Evolutionary conservation across 2,797 vertebrate species (phyloP), one percentile per base, ranked within the genome.

Genomic region (Xiphophorus birchmanni): DNA sequence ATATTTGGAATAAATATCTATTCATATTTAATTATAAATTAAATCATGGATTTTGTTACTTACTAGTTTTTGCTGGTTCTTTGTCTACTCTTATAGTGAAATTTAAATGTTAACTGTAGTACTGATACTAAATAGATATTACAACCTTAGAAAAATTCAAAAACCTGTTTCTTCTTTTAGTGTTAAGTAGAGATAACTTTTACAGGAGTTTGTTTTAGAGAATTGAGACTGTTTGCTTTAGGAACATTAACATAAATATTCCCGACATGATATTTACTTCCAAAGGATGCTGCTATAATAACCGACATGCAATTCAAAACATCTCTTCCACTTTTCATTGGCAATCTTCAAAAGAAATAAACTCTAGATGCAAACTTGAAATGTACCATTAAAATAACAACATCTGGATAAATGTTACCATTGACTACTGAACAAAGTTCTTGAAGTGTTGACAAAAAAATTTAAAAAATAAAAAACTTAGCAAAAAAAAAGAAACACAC

Each of bases 391-490:
- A 29, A 76, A 21, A 29, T 37, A 15, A 52, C 26, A 47, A 23
- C 18, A 48, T 71, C 26, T 63, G 2, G 5, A 21, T 5, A 5
- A 58, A 75, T 58, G 23, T 69, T 75, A 12, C 3, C 56, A 35
- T 60, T 73, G 72, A 73, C 17, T 79, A 58, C 69, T 48, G 35
- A 79, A 78, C 77, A n/a, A 54, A 42, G 42, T 21, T 42, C 58
- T 65, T 74, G 63, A 84, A 87, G 81, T 86, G 73, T 56, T 79
- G 47, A 80, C 42, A 80, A 84, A 23, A 90, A 88, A 84, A 47
- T 3, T 32, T 32, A 32, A 32, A 32, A 32, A 32, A 32, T 32
- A 6, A 21, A 92, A 92, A 89, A 93, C 87, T 92, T 89, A 4
- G 42, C 29, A 26, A 44, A 74, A n/a, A 47, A 9, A 42, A 9